Conservation (phyloP, 2,797 vertebrate genomes). For the Falco concolor region DNA sequence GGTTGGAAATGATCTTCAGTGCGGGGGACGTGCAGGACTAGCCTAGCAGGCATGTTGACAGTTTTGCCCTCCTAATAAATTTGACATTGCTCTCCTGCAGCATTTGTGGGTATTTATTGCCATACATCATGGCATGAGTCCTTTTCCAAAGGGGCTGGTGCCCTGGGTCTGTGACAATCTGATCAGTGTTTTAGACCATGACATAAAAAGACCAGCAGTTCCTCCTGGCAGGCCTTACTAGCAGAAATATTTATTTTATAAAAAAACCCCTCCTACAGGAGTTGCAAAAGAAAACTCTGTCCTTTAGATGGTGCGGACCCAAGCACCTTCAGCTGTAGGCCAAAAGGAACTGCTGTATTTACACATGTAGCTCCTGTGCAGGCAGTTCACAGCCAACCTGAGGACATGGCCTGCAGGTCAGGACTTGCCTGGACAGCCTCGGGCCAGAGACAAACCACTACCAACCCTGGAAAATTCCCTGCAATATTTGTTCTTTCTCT, state of each 20-base stretch:
- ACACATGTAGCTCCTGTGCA: fast-evolving
- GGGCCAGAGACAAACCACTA: background rate
- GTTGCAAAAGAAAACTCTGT: background rate
- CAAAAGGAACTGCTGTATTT: background rate
- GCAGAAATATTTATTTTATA: background rate
- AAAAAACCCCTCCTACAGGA: background rate
- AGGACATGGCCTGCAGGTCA: background rate
- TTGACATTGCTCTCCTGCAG: background rate
- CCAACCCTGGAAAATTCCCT: background rate
- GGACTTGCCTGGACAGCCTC: background rate
- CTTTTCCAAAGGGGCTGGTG: background rate
- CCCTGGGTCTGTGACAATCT: background rate
- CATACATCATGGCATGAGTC: background rate
- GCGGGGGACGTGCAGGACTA: background rate
- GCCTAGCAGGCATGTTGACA: background rate
- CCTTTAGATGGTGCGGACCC: background rate
- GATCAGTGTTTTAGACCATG: background rate
- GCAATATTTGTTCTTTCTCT: background rate
- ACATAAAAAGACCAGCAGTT: background rate
- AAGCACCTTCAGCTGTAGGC: background rate
- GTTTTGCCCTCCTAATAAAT: background rate
- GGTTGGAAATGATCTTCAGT: conserved; percentile 21
- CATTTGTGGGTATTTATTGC: background rate
- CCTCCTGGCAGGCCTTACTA: background rate
- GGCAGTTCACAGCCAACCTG: background rate